Conservation (phyloP, 2,113 vertebrate genomes). For the Lepus timidus region DNA sequence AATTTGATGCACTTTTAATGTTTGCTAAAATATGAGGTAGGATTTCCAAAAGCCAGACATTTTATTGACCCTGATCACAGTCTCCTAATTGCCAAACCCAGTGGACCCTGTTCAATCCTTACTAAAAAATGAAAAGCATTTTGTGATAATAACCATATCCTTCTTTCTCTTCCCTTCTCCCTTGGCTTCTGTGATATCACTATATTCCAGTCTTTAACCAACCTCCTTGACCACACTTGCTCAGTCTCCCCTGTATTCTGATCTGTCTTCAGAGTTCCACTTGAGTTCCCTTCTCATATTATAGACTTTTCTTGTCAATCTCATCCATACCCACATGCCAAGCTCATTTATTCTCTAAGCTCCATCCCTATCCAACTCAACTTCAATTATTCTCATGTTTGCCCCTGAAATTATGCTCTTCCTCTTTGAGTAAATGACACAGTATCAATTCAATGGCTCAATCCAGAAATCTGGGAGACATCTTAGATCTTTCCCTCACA, state of each 20-base stretch:
- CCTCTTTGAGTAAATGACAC: neutral
- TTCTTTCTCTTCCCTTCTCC: neutral
- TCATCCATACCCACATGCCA: neutral
- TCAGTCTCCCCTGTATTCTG: constrained; percentile 14
- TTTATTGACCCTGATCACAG: constrained; percentile 1
- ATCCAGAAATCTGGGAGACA: neutral
- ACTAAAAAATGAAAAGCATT: constrained; percentile 46
- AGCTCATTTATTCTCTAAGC: neutral
- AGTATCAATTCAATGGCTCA: neutral
- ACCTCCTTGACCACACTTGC: neutral
- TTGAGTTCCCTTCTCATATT: neutral
- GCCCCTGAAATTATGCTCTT: neutral
- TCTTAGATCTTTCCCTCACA: neutral
- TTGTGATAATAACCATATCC: neutral
- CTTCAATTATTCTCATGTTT: neutral
- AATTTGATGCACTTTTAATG: constrained; percentile 34
- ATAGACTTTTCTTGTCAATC: neutral
- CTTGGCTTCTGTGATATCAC: neutral
- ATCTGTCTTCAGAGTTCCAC: neutral
- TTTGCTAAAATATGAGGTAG: neutral
- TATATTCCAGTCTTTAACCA: neutral
- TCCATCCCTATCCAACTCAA: neutral
- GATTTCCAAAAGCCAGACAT: neutral
- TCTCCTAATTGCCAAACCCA: neutral
- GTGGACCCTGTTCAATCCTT: neutral